These are phyloP conservation scores for Globia sparganii DNA, from an alignment of 2,888 invertebrate species.

Conservation along the genomic window DNA sequence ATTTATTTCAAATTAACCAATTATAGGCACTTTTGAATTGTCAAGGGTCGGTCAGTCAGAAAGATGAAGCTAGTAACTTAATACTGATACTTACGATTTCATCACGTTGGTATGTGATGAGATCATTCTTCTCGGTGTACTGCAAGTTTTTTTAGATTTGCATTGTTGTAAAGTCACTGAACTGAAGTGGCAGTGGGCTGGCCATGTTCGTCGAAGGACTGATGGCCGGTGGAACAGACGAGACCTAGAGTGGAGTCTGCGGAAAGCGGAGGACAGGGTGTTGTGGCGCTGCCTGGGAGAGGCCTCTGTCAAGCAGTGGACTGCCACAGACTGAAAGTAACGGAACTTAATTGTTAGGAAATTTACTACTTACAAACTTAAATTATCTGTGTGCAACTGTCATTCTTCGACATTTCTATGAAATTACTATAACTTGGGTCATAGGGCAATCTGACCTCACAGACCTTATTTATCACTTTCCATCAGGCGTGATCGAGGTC, in stretches of 20 bases:
- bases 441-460: no score
- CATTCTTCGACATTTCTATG: background rate
- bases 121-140: background rate
- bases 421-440: background rate
- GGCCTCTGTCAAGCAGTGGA: no score
- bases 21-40: no score
- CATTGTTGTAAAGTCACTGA: background rate
- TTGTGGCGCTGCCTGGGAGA: no score
- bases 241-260: no score
- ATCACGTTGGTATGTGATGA: background rate
- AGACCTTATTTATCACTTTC: no score
- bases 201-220: background rate
- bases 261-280: background rate
- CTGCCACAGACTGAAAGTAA: background rate
- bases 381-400: background rate
- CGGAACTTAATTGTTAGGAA: background rate
- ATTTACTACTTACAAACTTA: background rate
- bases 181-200: background rate
- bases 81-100: conserved; percentile 1
- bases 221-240: background rate
- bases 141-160: background rate
- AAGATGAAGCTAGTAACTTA: no score
- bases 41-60: no score
- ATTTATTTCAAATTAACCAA: no score
- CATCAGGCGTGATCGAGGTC: no score